A percentile compares a stretch with the other conserved stretches of the same genome.
Evolutionary conservation across 2,113 vertebrate genomes (phyloP).

Genomic region (Lepidothrix coronata): DNA sequence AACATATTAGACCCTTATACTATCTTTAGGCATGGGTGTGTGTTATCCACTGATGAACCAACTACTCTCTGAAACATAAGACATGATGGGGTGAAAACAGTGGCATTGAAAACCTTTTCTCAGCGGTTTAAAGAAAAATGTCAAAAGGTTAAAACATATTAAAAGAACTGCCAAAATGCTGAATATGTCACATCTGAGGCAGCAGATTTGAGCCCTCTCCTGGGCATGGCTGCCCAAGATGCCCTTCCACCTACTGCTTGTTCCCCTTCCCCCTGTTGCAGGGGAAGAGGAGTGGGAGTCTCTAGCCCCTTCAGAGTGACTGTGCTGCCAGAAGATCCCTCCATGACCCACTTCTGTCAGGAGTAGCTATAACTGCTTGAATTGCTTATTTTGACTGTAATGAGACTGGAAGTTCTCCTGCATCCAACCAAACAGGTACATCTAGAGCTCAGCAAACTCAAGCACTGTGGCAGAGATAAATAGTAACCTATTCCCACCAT

Average conservation of each 20-base stretch:
- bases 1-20: not conserved
- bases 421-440: accelerated
- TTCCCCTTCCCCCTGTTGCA: not conserved
- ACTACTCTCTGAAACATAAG: not conserved
- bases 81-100: not conserved
- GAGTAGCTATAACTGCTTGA: not conserved
- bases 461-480: accelerated
- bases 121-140: not conserved
- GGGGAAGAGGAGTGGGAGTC: not conserved
- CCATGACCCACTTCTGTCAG: not conserved
- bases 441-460: not conserved
- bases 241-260: not conserved
- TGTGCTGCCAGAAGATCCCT: not conserved
- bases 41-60: not conserved
- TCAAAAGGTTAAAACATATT: not conserved
- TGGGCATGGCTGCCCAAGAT: accelerated
- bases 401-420: not conserved
- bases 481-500: not conserved
- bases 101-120: not conserved
- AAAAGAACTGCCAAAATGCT: not conserved
- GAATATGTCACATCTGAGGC: not conserved
- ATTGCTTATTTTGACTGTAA: not conserved
- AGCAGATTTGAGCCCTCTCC: not conserved
- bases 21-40: not conserved
- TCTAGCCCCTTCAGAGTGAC: not conserved